Base-by-base conservation (phyloP, 2,888 invertebrate genomes). In the Laothoe populi region DNA sequence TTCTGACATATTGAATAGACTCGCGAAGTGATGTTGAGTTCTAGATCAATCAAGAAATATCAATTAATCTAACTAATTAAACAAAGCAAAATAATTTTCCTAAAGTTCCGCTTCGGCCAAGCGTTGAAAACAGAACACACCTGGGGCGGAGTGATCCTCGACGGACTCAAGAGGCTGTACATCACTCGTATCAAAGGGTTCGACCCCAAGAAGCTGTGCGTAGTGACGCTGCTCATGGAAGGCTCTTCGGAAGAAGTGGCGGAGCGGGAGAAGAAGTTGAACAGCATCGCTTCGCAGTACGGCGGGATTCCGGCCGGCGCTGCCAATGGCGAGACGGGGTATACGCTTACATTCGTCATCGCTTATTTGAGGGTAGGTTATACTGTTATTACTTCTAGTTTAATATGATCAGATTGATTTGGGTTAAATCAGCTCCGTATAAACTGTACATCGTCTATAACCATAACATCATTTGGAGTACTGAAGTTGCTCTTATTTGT, bases 291-390 rank as follows among this genome's bases (percentile, higher is more conserved):
- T 0, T 93, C 94, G 1, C 84, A 94, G 64, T 95, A 93, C 81
- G 96, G 96, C 0, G 99, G 99, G 0, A 92, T 99, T 31, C 95
- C 98, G 0, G 99, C 97, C 0, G 99, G 99, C 0, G 97, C 97
- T 46, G 96, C 95, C 60, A 99, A 99, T 79, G 99, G 99, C 0
- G 96, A 98, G 83, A 94, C 98, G 44, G 99, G 99, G 2, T 99
- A 99, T 82, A 96, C 97, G 77, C 93, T 99, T 49, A 99, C 99
- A 0, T 99, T 99, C 84, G 98, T 99, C 63, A 99, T 99, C 69
- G 99, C 99, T 10, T 99, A 99, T 83, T 95, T 99, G 46, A 94
- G 99, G 88, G 98, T 98, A 82, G 95, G 84, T 77, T 46, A 11
- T 21, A 11, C n/a, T 46, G 21, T 8, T 21, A 8, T 2, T 21